phyloP scores from a whole-genome alignment of 2,113 vertebrate species.

The Camelus bactrianus region DNA sequence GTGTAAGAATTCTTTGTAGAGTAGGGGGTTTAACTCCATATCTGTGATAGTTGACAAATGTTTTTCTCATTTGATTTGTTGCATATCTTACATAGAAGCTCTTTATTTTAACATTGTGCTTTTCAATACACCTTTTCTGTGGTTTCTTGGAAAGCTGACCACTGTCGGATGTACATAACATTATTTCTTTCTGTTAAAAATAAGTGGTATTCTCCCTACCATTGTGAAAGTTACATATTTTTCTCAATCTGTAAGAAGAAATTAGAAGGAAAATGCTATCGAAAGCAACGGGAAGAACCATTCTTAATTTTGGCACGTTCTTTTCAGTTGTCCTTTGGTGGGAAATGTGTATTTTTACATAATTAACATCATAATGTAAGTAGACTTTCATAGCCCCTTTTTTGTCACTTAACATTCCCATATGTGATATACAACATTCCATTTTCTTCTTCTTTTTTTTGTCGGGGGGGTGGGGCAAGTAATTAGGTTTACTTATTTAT shows the following conservation, averaged over 20 bases:
- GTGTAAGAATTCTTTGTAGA: not conserved
- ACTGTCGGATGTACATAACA: not conserved
- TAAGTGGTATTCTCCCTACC: not conserved
- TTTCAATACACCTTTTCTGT: not conserved
- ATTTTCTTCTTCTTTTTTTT: not conserved
- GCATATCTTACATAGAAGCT: not conserved
- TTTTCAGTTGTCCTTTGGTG: not conserved
- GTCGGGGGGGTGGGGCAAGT: too few species aligned
- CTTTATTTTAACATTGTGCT: slow-evolving; percentile 1
- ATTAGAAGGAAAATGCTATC: not conserved
- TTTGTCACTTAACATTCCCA: not conserved
- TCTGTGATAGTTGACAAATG: not conserved
- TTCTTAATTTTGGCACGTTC: not conserved
- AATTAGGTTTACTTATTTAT: too few species aligned
- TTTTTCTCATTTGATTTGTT: not conserved
- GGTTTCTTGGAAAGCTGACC: not conserved
- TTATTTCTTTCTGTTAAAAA: slow-evolving; percentile 14
- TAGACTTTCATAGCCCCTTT: not conserved
- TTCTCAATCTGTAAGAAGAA: not conserved
- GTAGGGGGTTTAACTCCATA: not conserved
- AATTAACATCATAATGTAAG: not conserved
- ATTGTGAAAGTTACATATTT: not conserved
- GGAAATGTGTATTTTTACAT: not conserved
- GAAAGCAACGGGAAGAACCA: not conserved
- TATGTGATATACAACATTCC: not conserved